A percentile compares a stretch with the other conserved stretches of the same genome.
These are phyloP conservation scores for Diabrotica virgifera DNA, from an alignment of 1,140 invertebrate genomes.

Conservation along the genomic window DNA sequence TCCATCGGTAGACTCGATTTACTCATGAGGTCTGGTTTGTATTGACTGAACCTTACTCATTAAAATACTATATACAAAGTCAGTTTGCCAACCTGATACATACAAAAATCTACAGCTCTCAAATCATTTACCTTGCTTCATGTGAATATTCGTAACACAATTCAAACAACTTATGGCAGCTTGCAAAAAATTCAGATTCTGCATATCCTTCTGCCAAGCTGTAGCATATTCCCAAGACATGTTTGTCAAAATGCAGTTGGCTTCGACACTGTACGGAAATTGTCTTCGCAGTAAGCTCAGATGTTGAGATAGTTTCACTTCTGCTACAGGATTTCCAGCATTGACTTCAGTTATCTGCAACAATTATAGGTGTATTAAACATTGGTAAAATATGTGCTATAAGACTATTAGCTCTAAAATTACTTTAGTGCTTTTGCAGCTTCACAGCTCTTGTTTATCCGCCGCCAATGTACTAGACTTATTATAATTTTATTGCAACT, in stretches of 20 bases:
- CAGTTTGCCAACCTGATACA: not conserved
- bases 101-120: not conserved
- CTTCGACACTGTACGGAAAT: conserved; percentile 82
- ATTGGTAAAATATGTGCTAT: too few species aligned
- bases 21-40: too few species aligned
- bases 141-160: conserved; percentile 59
- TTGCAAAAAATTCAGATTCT: conserved; percentile 61
- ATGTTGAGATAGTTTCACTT: conserved; percentile 55
- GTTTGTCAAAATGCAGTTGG: conserved; percentile 75
- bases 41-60: too few species aligned
- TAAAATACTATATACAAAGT: too few species aligned
- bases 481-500: conserved; percentile 19
- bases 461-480: too few species aligned
- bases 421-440: too few species aligned
- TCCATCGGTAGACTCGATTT: too few species aligned
- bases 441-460: too few species aligned
- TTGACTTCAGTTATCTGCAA: too few species aligned
- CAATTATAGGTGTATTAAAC: too few species aligned
- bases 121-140: conserved; percentile 53
- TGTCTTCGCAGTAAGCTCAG: conserved; percentile 63
- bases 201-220: conserved; percentile 78
- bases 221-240: conserved; percentile 88
- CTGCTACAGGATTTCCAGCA: conserved; percentile 33
- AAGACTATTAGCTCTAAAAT: too few species aligned
- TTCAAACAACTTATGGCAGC: conserved; percentile 61